Conservation (phyloP, 2,113 vertebrate genomes). For the Dicaeum eximium region DNA sequence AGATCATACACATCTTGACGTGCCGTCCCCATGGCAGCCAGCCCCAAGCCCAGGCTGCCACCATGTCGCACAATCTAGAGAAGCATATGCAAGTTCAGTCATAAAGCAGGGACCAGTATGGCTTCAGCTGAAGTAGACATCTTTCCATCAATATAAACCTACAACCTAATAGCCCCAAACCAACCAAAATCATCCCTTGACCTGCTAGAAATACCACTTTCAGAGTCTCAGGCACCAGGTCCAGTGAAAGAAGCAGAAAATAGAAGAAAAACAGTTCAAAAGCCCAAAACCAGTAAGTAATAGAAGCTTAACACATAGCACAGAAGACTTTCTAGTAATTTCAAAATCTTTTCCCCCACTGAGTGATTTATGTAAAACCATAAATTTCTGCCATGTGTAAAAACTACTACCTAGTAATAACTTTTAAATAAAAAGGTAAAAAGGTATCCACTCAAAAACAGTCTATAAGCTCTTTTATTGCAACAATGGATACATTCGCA, state of each 20-base stretch:
- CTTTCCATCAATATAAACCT: neutral
- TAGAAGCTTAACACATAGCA: neutral
- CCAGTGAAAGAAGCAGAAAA: neutral
- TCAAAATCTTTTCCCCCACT: neutral
- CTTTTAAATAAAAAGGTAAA: neutral
- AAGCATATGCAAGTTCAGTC: neutral
- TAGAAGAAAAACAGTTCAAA: neutral
- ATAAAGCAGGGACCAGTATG: neutral
- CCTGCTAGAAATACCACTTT: neutral
- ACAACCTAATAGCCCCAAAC: neutral
- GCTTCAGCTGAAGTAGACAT: neutral
- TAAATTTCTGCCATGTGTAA: neutral
- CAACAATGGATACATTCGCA: neutral
- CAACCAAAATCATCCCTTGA: neutral
- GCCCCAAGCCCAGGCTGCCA: conserved; percentile 90
- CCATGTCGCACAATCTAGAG: conserved; percentile 96
- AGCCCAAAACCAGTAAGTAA: neutral
- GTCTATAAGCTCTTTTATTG: neutral
- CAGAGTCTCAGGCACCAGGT: neutral
- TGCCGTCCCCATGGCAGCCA: conserved; percentile 95
- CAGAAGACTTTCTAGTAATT: neutral
- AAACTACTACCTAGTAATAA: neutral
- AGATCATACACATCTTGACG: conserved; percentile 97
- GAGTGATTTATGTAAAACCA: neutral
- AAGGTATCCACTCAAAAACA: neutral